Evolutionary conservation across 2,888 invertebrate species (phyloP), one percentile per base, ranked within the genome.

Genomic region (Cephus rjabovi): DNA sequence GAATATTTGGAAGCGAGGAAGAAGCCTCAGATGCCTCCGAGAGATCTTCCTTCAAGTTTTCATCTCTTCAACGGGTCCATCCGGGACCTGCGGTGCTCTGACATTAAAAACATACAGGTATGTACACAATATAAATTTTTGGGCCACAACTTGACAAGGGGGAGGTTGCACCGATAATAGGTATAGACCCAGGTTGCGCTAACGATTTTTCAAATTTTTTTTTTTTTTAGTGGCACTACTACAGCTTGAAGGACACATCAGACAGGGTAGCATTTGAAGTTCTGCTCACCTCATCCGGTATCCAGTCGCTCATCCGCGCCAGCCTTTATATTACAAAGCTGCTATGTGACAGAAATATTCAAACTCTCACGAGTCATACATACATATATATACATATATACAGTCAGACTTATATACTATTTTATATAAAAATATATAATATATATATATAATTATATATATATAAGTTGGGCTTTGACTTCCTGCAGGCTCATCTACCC

Each of bases 261-360:
- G 23, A 23, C 6, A 56, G 9, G 6, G 56, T 56, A 56, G 56
- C 23, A 56, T 15, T 56, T 56, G 56, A 15, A 56, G 9, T 23
- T 56, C 56, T 56, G 56, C 56, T 56, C 56, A 23, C 56, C 56
- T 56, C 56, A 56, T 56, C 56, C 56, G 2, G 56, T 23, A 56
- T 56, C 56, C 6, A 56, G 56, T 56, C 23, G 23, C 23, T 56
- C 23, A 56, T 56, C 56, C 56, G 56, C 56, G 9, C 9, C 56
- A 56, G 23, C 23, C 23, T 56, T 69, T 68, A 40, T 75, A 40
- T 69, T 76, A 56, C 75, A 68, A 73, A 35, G 30, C 77, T 75
- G 76, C 82, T 85, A 83, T 85, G 82, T 82, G 82, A 83, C 83
- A 82, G 83, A 85, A 85, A 85, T 85, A 86, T 84, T 82, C 83